phyloP scores from a whole-genome alignment of 2,797 vertebrate genomes.

The Cirrhinus mrigala region DNA sequence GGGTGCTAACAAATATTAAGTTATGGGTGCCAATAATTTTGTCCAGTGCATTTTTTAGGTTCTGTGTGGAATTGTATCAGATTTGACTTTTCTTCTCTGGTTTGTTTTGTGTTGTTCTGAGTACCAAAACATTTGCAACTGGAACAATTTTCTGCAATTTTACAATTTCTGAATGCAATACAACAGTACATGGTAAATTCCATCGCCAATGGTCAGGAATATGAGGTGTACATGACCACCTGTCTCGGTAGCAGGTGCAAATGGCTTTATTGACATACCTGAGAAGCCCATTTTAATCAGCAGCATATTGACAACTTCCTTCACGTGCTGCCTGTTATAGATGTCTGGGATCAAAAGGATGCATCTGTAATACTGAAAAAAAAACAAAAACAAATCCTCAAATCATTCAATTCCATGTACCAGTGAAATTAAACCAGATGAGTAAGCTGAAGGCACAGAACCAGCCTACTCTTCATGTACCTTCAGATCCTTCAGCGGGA shows the following conservation, averaged over 20 bases:
- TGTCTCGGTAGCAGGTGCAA: neutral
- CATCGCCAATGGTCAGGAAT: neutral
- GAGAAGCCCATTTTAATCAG: conserved; percentile 96
- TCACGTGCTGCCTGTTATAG: conserved; percentile 94
- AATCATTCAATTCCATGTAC: neutral
- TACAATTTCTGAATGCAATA: no score
- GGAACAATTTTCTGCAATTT: no score
- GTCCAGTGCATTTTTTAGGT: no score
- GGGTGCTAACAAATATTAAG: no score
- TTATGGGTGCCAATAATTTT: no score
- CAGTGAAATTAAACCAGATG: neutral
- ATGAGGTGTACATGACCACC: neutral
- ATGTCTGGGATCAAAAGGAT: conserved; percentile 96
- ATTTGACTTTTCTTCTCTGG: no score
- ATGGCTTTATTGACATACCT: conserved; percentile 76
- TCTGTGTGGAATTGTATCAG: no score
- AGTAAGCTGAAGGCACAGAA: neutral
- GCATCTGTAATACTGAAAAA: conserved; percentile 93
- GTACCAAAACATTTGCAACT: no score
- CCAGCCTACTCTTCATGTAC: conserved; percentile 69
- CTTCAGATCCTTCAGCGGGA: conserved; percentile 95
- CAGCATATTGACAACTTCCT: conserved; percentile 94
- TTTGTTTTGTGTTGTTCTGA: no score
- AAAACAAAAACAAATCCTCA: conserved; percentile 10
- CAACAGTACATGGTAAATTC: no score